Percentiles rank a stretch among this genome's conserved stretches.
Conservation (phyloP, 35 echinoderm and acorn worm species). For the Eucidaris tribuloides region DNA sequence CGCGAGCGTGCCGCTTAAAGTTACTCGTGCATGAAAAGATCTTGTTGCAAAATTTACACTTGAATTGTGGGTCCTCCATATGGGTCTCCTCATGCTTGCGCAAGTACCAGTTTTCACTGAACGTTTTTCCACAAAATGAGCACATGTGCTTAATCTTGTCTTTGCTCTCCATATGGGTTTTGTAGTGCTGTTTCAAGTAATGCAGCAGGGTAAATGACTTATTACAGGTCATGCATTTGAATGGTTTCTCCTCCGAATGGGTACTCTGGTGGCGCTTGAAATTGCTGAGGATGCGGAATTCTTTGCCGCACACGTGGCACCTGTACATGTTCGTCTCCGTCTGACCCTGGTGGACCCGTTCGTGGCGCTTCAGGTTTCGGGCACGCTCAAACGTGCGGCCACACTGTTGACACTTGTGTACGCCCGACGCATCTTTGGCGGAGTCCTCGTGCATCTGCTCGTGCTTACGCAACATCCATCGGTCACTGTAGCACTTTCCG, state of each 20-base stretch:
- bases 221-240: background rate
- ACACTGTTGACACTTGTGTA: constrained; percentile 6
- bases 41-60: constrained; percentile 52
- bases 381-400: constrained; percentile 18
- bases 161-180: constrained; percentile 23
- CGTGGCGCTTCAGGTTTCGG: constrained; percentile 30
- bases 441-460: background rate
- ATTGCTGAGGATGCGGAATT: background rate
- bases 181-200: constrained; percentile 33
- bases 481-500: constrained; percentile 22
- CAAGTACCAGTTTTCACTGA: constrained; percentile 25
- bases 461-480: constrained; percentile 11
- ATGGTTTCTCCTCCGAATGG: constrained; percentile 44
- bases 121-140: constrained; percentile 27
- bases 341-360: background rate
- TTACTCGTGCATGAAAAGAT: constrained; percentile 42
- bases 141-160: constrained; percentile 28
- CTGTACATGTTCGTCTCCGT: constrained; percentile 2
- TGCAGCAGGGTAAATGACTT: constrained; percentile 21
- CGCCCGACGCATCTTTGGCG: background rate
- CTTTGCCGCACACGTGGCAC: constrained; percentile 30
- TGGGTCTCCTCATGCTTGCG: constrained; percentile 21
- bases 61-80: constrained; percentile 11
- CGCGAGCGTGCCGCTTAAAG: constrained; percentile 28
- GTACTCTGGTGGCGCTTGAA: constrained; percentile 32